Percentiles rank a stretch among this genome's conserved stretches.
Conservation (phyloP, 2,888 invertebrate genomes). For the Stomorhina lunata region DNA sequence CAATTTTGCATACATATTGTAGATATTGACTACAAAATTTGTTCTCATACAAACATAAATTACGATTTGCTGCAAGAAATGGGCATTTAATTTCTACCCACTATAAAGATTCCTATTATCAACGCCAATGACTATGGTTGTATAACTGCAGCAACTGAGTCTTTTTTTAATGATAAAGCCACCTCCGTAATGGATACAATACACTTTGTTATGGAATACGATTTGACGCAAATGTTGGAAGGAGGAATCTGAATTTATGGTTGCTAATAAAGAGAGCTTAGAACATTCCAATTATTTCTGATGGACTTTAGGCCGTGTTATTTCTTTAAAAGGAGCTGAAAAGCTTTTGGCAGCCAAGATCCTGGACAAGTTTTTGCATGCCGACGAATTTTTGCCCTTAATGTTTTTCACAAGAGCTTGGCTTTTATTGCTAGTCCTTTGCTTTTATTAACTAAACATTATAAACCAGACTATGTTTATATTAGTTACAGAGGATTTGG, state of each 20-base stretch:
- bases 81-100: constrained; percentile 87
- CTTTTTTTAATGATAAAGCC: constrained; percentile 84
- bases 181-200: constrained; percentile 75
- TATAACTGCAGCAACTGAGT: constrained; percentile 85
- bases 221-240: constrained; percentile 94
- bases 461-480: constrained; percentile 95
- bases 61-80: constrained; percentile 82
- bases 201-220: constrained; percentile 86
- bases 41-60: constrained; percentile 85
- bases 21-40: neutral
- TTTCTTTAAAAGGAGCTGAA: constrained; percentile 89
- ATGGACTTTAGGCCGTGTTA: constrained; percentile 97
- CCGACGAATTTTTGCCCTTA: constrained; percentile 98
- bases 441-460: constrained; percentile 94
- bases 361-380: constrained; percentile 91
- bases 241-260: constrained; percentile 85
- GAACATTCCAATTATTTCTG: constrained; percentile 95
- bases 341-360: constrained; percentile 90
- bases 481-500: constrained; percentile 95
- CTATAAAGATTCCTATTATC: constrained; percentile 94
- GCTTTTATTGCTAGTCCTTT: constrained; percentile 93
- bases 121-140: constrained; percentile 94
- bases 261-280: constrained; percentile 85
- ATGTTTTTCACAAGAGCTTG: constrained; percentile 90
- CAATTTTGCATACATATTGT: too few relatives aligned